phyloP scores from a whole-genome alignment of 2,797 vertebrate species.

The Acanthis flammea region DNA sequence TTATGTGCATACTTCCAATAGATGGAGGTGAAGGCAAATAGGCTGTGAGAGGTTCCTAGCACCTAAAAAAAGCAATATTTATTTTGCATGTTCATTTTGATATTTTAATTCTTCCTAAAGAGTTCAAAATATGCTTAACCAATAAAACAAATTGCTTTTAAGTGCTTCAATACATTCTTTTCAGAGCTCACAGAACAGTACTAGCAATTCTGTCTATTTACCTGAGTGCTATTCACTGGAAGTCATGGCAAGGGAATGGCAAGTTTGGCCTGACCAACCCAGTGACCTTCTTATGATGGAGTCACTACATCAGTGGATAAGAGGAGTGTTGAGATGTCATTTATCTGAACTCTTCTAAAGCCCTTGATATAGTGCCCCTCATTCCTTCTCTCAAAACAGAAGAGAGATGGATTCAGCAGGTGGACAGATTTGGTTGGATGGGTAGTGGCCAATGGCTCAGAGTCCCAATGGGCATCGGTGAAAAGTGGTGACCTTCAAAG shows the following conservation, averaged over 20 bases:
- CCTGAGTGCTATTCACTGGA: background rate
- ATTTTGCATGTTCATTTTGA: background rate
- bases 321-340: background rate
- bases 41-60: background rate
- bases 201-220: background rate
- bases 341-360: background rate
- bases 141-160: background rate
- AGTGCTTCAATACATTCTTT: background rate
- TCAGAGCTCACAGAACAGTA: background rate
- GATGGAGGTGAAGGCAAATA: background rate
- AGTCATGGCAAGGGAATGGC: background rate
- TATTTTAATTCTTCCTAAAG: background rate
- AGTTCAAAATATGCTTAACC: background rate
- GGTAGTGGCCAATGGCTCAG: background rate
- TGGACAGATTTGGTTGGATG: background rate
- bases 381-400: background rate
- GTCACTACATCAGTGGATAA: background rate
- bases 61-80: background rate
- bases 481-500: background rate
- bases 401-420: background rate
- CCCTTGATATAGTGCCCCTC: background rate
- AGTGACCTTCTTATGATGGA: background rate
- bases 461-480: background rate
- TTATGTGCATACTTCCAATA: background rate
- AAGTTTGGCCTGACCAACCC: background rate